Percentiles rank a stretch among this genome's conserved stretches.
These are phyloP conservation scores for Pseudomyrmex flavicornis DNA, from an alignment of 1,140 invertebrate species.

Conservation along the genomic window DNA sequence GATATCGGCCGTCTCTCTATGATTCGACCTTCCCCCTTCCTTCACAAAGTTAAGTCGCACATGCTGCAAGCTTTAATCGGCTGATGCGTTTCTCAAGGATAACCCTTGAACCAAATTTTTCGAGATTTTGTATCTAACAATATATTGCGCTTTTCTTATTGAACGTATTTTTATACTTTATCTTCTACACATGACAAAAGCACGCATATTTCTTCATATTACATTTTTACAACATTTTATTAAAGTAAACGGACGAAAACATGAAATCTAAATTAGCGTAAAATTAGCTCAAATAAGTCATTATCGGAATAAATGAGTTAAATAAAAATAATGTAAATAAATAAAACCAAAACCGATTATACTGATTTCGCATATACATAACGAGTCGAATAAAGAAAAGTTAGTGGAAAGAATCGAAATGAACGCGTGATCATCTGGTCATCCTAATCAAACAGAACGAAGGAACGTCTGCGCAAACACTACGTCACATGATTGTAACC, in stretches of 20 bases:
- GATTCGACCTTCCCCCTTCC: slow-evolving; percentile 46
- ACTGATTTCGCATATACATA: slow-evolving; percentile 62
- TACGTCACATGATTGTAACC: slow-evolving; percentile 66
- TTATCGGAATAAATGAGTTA: not conserved
- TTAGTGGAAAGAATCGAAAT: slow-evolving; percentile 54
- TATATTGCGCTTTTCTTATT: no score
- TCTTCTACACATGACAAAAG: not conserved
- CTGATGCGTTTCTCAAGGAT: slow-evolving; percentile 23
- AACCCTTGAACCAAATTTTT: not conserved
- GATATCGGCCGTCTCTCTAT: slow-evolving; percentile 60
- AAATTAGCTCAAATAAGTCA: not conserved
- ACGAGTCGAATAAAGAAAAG: slow-evolving; percentile 71
- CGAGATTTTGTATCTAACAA: no score
- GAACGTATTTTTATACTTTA: not conserved
- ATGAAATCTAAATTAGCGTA: not conserved
- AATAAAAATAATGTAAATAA: slow-evolving; percentile 51
- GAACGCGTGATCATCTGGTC: slow-evolving; percentile 78
- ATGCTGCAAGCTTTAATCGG: slow-evolving; percentile 19
- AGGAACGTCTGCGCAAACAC: slow-evolving; percentile 78
- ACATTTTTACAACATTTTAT: not conserved
- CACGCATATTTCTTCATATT: not conserved
- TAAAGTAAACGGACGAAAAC: no score
- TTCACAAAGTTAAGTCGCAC: slow-evolving; percentile 14
- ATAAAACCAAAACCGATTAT: slow-evolving; percentile 53
- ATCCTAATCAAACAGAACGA: slow-evolving; percentile 83